Evolutionary conservation across 1,140 invertebrate genomes (phyloP).

Genomic region (Lamellibrachia luymesi): DNA sequence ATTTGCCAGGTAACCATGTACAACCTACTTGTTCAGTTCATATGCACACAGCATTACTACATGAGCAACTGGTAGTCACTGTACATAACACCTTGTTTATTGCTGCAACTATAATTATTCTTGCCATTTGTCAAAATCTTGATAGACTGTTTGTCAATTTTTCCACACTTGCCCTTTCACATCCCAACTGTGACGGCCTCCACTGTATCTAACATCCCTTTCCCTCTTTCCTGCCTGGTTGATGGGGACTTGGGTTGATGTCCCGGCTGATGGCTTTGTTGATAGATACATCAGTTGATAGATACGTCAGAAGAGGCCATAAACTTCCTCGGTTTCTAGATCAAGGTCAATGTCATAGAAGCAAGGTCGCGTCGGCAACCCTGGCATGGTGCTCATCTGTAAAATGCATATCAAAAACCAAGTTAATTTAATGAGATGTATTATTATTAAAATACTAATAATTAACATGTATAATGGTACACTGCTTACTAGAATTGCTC

Average conservation of each 20-base stretch:
- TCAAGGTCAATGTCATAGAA: constrained; percentile 98
- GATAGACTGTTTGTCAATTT: neutral
- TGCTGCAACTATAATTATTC: neutral
- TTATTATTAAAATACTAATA: neutral
- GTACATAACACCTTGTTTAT: neutral
- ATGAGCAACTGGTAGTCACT: neutral
- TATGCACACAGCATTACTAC: neutral
- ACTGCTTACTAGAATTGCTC: neutral
- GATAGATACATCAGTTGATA: too few relatives aligned
- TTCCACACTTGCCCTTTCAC: neutral
- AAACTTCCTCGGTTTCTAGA: constrained; percentile 55
- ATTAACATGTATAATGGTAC: too few relatives aligned
- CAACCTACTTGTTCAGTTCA: neutral
- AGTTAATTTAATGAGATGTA: neutral
- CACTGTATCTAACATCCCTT: neutral
- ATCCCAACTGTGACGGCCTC: neutral
- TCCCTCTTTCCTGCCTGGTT: neutral
- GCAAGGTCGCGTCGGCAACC: constrained; percentile 88
- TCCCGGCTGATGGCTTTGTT: neutral
- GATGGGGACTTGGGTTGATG: neutral
- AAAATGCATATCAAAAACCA: neutral
- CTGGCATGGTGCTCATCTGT: constrained; percentile 87
- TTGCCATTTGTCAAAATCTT: neutral
- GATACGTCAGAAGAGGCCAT: constrained; percentile 44
- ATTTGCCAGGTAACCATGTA: neutral